Conservation (phyloP, 2,113 vertebrate species). For the Zosterops borbonicus region DNA sequence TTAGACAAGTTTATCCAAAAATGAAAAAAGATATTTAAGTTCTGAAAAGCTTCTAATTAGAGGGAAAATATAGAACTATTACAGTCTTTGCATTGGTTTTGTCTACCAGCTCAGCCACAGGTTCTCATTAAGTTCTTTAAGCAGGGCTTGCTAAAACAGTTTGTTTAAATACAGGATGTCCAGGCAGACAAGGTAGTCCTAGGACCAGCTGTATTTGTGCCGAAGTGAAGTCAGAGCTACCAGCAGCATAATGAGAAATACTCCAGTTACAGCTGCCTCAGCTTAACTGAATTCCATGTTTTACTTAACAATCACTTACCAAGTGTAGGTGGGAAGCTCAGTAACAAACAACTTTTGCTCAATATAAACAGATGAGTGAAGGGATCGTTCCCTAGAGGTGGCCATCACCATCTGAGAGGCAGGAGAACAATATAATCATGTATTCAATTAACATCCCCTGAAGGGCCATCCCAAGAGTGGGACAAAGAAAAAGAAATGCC, state of each 20-base stretch:
- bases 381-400: rapidly evolving
- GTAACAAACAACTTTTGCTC: background rate
- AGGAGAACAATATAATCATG: background rate
- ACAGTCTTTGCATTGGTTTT: background rate
- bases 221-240: background rate
- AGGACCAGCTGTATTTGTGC: background rate
- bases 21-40: background rate
- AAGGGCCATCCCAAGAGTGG: background rate
- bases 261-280: background rate
- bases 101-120: background rate
- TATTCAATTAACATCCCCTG: background rate
- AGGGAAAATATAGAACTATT: background rate
- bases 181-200: background rate
- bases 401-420: background rate
- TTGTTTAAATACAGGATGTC: background rate
- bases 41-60: background rate
- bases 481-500: background rate
- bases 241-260: background rate
- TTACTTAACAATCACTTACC: background rate
- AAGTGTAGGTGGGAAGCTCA: background rate
- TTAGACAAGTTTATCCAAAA: background rate
- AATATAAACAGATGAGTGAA: background rate
- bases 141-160: background rate
- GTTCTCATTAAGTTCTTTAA: background rate
- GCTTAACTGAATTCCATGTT: background rate